phyloP scores from a whole-genome alignment of 2,113 vertebrate genomes.

The Amphiprion percula region DNA sequence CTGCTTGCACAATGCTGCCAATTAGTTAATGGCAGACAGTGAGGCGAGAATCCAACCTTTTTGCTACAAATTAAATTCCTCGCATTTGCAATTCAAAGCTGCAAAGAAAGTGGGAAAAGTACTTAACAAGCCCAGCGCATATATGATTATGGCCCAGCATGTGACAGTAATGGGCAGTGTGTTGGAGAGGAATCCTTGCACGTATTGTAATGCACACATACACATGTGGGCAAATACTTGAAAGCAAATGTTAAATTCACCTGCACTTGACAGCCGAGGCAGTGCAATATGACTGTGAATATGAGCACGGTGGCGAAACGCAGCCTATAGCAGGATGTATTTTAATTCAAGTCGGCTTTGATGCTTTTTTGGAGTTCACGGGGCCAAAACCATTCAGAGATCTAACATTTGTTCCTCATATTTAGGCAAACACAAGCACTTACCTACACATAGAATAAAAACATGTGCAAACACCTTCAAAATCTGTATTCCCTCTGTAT shows the following conservation, averaged over 20 bases:
- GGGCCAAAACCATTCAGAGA: constrained; percentile 26
- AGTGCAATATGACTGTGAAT: constrained; percentile 23
- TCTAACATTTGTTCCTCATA: constrained; percentile 10
- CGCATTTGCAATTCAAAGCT: constrained; percentile 57
- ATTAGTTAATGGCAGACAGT: constrained; percentile 72
- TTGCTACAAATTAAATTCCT: constrained; percentile 61
- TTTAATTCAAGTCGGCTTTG: constrained; percentile 44
- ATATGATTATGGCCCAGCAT: constrained; percentile 36
- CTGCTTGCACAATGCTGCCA: constrained; percentile 62
- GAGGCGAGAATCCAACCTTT: constrained; percentile 42
- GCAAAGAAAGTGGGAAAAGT: constrained; percentile 28
- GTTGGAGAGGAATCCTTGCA: background rate
- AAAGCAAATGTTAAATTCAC: constrained; percentile 29
- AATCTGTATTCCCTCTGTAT: background rate
- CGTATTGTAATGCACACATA: background rate
- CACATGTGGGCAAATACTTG: constrained; percentile 23
- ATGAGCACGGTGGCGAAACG: constrained; percentile 21
- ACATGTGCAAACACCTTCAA: background rate
- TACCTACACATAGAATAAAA: background rate
- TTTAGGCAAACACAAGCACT: constrained; percentile 20
- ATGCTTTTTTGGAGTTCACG: constrained; percentile 47
- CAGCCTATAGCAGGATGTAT: constrained; percentile 40
- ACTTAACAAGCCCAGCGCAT: constrained; percentile 59
- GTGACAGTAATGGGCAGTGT: constrained; percentile 33
- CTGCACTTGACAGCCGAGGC: constrained; percentile 30